These are phyloP conservation scores for Neoitamus cyanurus DNA, from an alignment of 2,888 invertebrate genomes.

Conservation along the genomic window DNA sequence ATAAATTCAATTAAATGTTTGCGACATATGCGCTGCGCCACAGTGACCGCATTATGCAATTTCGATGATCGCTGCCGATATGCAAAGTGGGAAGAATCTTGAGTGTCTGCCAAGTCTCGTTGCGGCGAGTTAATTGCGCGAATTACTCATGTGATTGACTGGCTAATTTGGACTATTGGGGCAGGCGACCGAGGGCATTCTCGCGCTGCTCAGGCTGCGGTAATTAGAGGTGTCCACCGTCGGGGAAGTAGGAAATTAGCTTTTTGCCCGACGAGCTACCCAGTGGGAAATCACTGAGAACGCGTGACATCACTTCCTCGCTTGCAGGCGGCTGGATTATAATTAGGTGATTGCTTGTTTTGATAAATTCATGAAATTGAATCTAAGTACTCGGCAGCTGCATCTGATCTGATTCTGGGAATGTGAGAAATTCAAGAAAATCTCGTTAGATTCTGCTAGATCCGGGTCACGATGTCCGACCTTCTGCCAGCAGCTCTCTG, in stretches of 20 bases:
- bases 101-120: neutral
- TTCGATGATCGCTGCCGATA: constrained; percentile 37
- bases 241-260: neutral
- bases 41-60: constrained; percentile 46
- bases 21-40: neutral
- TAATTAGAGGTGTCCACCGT: neutral
- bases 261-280: neutral
- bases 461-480: constrained; percentile 32
- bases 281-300: neutral
- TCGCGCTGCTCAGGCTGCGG: neutral
- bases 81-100: constrained; percentile 44
- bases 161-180: constrained; percentile 3
- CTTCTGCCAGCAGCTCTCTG: neutral
- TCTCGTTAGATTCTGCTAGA: neutral
- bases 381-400: neutral
- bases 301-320: neutral
- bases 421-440: constrained; percentile 1
- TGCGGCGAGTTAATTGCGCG: neutral
- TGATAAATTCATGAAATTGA: neutral
- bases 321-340: neutral
- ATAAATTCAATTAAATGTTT: constrained; percentile 46
- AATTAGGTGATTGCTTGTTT: neutral
- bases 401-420: constrained; percentile 21
- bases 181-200: neutral
- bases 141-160: constrained; percentile 33